phyloP scores from a whole-genome alignment of 1,140 invertebrate species.

The Euura lappo region DNA sequence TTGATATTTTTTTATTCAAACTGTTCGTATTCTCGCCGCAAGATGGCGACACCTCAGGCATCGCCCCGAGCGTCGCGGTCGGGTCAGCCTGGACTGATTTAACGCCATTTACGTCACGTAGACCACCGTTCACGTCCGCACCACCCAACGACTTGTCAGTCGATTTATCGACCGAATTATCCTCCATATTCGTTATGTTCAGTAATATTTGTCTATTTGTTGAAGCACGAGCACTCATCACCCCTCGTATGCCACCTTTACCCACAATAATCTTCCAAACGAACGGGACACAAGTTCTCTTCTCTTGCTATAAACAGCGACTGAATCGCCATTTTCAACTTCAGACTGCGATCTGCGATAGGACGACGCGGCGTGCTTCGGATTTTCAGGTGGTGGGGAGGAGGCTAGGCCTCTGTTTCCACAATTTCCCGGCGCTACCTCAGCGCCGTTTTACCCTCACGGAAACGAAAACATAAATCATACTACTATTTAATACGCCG shows the following conservation, averaged over 20 bases:
- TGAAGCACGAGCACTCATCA: slow-evolving; percentile 45
- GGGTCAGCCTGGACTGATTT: slow-evolving; percentile 26
- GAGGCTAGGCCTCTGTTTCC: neutral
- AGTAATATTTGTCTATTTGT: slow-evolving; percentile 38
- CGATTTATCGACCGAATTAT: slow-evolving; percentile 24
- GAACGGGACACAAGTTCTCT: slow-evolving; percentile 40
- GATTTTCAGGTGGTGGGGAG: neutral
- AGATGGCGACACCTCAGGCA: slow-evolving; percentile 40
- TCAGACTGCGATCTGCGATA: slow-evolving; percentile 34
- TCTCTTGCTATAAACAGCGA: slow-evolving; percentile 50
- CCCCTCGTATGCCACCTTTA: slow-evolving; percentile 34
- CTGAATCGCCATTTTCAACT: slow-evolving; percentile 58
- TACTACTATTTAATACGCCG: too few species aligned
- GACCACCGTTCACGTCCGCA: slow-evolving; percentile 22
- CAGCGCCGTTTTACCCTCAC: too few species aligned
- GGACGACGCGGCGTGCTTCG: slow-evolving; percentile 20
- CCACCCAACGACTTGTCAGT: slow-evolving; percentile 35
- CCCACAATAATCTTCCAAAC: slow-evolving; percentile 25
- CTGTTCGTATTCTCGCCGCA: slow-evolving; percentile 32
- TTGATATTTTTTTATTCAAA: slow-evolving; percentile 32
- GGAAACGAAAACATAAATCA: too few species aligned
- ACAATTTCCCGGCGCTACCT: neutral
- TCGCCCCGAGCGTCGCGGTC: slow-evolving; percentile 18
- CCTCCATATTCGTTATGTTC: slow-evolving; percentile 48
- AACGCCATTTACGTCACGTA: slow-evolving; percentile 40